Percentiles rank a stretch among this genome's conserved stretches.
Evolutionary conservation across 1,140 invertebrate genomes (phyloP).

Genomic region (Ceratina australensis): DNA sequence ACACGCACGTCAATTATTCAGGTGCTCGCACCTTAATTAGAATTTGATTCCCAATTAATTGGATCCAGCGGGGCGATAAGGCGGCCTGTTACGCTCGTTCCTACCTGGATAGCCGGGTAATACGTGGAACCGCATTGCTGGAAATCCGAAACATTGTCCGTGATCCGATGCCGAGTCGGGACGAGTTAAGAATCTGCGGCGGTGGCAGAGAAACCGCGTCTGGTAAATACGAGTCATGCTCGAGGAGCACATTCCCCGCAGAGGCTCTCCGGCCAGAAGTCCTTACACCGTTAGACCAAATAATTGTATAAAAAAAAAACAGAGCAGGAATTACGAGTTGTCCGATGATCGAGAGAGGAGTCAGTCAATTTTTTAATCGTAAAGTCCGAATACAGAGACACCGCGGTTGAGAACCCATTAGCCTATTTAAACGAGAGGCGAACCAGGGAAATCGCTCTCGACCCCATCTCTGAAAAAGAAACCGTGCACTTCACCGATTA

Average conservation of each 20-base stretch:
- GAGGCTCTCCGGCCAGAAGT: constrained; percentile 58
- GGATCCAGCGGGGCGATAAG: constrained; percentile 48
- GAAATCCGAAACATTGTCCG: constrained; percentile 36
- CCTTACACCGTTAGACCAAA: background rate
- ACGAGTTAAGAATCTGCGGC: constrained; percentile 57
- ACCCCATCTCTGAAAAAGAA: constrained; percentile 44
- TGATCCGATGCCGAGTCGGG: constrained; percentile 16
- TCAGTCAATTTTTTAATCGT: background rate
- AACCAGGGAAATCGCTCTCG: constrained; percentile 47
- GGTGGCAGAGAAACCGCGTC: constrained; percentile 55
- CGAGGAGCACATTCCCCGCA: constrained; percentile 68
- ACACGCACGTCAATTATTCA: constrained; percentile 49
- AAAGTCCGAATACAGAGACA: too few relatives aligned
- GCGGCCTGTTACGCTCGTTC: background rate
- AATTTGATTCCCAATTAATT: constrained; percentile 61
- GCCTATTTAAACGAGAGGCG: constrained; percentile 51
- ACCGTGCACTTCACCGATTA: constrained; percentile 33
- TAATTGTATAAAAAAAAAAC: background rate
- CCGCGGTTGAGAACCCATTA: constrained; percentile 13
- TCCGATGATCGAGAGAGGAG: too few relatives aligned
- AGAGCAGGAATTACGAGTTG: too few relatives aligned
- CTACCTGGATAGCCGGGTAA: constrained; percentile 9
- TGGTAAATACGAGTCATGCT: constrained; percentile 71
- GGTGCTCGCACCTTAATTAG: constrained; percentile 53
- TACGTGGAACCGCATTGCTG: constrained; percentile 6